Conservation (phyloP, 2,888 invertebrate species). For the Scelioninae gen. 1 region DNA sequence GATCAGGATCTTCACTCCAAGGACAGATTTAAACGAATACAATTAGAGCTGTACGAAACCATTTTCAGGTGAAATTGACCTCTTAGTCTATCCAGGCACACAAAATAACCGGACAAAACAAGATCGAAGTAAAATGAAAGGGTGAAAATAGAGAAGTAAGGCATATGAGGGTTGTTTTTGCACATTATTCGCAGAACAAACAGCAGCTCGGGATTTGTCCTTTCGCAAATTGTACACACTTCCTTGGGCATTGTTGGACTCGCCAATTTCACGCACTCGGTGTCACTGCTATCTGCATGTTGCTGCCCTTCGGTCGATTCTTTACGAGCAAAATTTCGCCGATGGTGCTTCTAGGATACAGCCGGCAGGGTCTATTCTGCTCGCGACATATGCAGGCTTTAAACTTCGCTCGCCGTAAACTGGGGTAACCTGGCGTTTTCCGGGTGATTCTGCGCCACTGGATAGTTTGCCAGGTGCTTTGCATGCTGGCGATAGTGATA, state of each 20-base stretch:
- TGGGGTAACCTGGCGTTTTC: slow-evolving; percentile 65
- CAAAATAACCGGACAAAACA: not conserved
- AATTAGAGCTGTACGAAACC: no score
- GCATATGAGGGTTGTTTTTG: slow-evolving; percentile 53
- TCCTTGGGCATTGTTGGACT: slow-evolving; percentile 63
- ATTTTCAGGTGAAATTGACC: no score
- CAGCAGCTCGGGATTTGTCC: slow-evolving; percentile 51
- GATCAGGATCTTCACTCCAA: no score
- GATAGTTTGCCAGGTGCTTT: slow-evolving; percentile 62
- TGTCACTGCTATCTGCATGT: no score
- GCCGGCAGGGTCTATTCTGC: slow-evolving; percentile 47
- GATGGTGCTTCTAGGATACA: slow-evolving; percentile 31
- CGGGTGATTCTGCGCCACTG: slow-evolving; percentile 52
- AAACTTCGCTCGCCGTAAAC: slow-evolving; percentile 71
- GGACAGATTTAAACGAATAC: no score
- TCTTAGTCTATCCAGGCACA: not conserved
- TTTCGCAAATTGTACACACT: slow-evolving; percentile 66
- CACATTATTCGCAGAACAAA: slow-evolving; percentile 50
- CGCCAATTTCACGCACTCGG: slow-evolving; percentile 8
- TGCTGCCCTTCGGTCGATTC: slow-evolving; percentile 50
- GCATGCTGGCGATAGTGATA: slow-evolving; percentile 67
- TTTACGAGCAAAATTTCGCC: slow-evolving; percentile 69
- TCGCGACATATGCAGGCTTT: slow-evolving; percentile 68
- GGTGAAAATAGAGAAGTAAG: slow-evolving; percentile 31
- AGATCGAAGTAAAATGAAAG: slow-evolving; percentile 28